A percentile compares a stretch with the other conserved stretches of the same genome.
Conservation (phyloP, 2,888 invertebrate genomes). For the Ypsolopha sequella region DNA sequence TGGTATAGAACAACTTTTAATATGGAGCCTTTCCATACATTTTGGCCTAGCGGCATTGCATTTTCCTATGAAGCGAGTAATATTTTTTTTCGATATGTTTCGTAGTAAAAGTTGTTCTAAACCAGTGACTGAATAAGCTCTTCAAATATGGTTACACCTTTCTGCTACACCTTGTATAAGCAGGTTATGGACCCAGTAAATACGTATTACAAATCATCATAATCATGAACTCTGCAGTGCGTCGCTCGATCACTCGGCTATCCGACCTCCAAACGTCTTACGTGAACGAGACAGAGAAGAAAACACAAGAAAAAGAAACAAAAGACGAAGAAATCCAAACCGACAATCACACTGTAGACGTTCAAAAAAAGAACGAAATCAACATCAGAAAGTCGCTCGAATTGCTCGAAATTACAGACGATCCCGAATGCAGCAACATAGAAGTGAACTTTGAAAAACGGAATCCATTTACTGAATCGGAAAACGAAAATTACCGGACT, state of each 20-base stretch:
- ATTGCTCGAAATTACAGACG: slow-evolving; percentile 40
- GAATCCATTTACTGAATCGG: slow-evolving; percentile 31
- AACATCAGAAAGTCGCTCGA: slow-evolving; percentile 43
- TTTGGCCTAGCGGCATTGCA: too few species aligned
- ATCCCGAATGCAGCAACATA: slow-evolving; percentile 19
- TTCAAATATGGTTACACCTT: too few species aligned
- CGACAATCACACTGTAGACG: slow-evolving; percentile 15
- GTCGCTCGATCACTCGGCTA: neutral
- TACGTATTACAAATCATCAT: too few species aligned
- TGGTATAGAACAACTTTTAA: too few species aligned
- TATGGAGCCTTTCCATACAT: too few species aligned
- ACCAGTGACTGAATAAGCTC: too few species aligned
- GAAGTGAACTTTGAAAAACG: slow-evolving; percentile 47
- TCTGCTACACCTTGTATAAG: too few species aligned
- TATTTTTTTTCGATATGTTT: too few species aligned
- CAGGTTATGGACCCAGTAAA: too few species aligned
- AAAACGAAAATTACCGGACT: slow-evolving; percentile 45
- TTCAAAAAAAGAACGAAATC: slow-evolving; percentile 20
- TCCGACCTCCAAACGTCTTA: neutral
- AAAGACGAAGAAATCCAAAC: neutral
- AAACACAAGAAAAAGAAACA: neutral
- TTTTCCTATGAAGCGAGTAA: too few species aligned
- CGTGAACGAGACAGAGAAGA: neutral
- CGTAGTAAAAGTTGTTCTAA: too few species aligned
- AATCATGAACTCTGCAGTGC: neutral